Conservation (phyloP, 2,888 invertebrate genomes). For the Cephus spinipes region DNA sequence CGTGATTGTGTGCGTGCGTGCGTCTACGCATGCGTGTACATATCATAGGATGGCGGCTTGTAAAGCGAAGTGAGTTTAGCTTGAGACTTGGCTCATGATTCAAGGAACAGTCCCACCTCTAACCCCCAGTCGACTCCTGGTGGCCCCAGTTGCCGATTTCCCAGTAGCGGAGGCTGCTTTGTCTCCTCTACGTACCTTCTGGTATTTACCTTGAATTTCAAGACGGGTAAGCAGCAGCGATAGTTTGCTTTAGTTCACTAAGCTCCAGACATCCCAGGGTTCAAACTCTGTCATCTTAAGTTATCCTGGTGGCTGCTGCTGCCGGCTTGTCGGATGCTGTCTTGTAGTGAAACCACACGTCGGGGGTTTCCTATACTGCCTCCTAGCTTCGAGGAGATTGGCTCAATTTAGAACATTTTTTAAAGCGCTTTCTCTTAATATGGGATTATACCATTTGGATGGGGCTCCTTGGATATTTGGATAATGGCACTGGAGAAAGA, state of each 20-base stretch:
- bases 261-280: slow-evolving; percentile 42
- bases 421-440: background rate
- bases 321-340: background rate
- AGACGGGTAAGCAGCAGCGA: slow-evolving; percentile 52
- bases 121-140: background rate
- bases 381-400: background rate
- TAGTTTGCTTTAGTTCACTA: slow-evolving; percentile 59
- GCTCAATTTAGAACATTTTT: background rate
- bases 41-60: background rate
- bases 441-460: background rate
- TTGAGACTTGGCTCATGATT: background rate
- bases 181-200: slow-evolving; percentile 28
- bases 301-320: slow-evolving; percentile 12
- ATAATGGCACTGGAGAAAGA: background rate
- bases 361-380: background rate
- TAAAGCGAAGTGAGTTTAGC: background rate
- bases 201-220: slow-evolving; percentile 48
- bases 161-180: background rate
- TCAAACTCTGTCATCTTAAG: slow-evolving; percentile 38
- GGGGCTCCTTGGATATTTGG: background rate
- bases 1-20: background rate
- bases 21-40: background rate
- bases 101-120: background rate
- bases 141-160: background rate
- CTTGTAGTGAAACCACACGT: background rate